phyloP scores from a whole-genome alignment of 2,113 vertebrate genomes.

The Hippocampus mohnikei region DNA sequence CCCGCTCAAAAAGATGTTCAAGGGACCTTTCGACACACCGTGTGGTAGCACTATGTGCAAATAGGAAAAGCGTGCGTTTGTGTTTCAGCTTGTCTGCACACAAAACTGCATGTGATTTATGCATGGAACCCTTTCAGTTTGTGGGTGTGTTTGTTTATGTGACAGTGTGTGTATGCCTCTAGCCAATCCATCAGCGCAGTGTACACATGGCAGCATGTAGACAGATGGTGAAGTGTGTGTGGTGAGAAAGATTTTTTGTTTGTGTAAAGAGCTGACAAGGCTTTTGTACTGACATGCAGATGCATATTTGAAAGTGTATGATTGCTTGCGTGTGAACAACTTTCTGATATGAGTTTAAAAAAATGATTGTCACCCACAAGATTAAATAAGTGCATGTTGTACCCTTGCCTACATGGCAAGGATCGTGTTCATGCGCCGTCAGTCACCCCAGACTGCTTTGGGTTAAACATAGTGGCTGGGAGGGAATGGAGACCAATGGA shows the following conservation, averaged over 20 bases:
- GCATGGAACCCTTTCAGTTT: conserved; percentile 1
- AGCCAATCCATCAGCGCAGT: conserved; percentile 20
- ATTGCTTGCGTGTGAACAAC: conserved; percentile 7
- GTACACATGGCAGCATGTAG: conserved; percentile 15
- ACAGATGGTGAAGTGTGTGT: conserved; percentile 14
- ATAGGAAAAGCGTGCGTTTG: not conserved
- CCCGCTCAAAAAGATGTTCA: conserved; percentile 17
- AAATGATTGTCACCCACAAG: conserved; percentile 19
- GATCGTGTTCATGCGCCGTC: conserved; percentile 51
- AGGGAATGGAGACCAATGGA: conserved; percentile 23
- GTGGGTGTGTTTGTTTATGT: conserved; percentile 13
- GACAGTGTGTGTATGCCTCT: conserved; percentile 6
- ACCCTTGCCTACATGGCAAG: conserved; percentile 22
- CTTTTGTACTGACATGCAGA: not conserved
- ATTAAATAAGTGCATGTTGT: conserved; percentile 10
- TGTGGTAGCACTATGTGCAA: conserved; percentile 6
- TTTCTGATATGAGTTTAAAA: conserved; percentile 17
- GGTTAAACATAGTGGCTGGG: conserved; percentile 39
- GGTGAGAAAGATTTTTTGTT: conserved; percentile 6
- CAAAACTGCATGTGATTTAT: conserved; percentile 20
- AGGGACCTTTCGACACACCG: conserved; percentile 29
- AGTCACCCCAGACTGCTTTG: conserved; percentile 47
- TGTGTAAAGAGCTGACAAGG: conserved; percentile 1
- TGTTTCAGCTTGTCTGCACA: conserved; percentile 13
- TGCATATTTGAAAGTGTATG: conserved; percentile 9